Evolutionary conservation across 2,113 vertebrate genomes (phyloP), one percentile per base, ranked within the genome.

Genomic region (Myocastor coypus): DNA sequence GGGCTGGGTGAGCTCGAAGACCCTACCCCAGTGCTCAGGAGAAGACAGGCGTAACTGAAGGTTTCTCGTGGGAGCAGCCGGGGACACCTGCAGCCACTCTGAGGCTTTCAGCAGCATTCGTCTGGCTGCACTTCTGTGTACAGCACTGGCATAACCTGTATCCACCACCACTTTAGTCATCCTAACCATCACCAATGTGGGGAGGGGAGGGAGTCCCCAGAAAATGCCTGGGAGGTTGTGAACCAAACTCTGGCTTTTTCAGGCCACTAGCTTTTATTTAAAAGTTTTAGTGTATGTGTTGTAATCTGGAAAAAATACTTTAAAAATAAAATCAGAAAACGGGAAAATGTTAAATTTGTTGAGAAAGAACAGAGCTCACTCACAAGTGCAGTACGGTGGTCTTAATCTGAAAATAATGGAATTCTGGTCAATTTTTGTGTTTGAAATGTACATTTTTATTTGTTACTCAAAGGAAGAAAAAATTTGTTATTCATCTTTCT

Each of bases 391-490:
- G 42, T 26, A 61, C 37, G 55, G 7, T 17, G 11, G 10, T 17
- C 3, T 42, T 59, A 20, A 26, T 64, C 42, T 50, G 52, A 92
- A 95, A 37, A 22, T 16, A 14, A 75, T 82, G 75, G 16, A 64
- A 24, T 78, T 64, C 20, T 16, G 32, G 17, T 82, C 42, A 84
- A 86, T 55, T 63, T 89, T 37, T 78, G 46, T 95, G 6, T 94
- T 59, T 57, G 83, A 77, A 96, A 55, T 88, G 22, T 1, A 55
- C 28, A n/a, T 92, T 89, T 82, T 80, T 64, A 32, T 89, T 75
- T 94, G 82, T 89, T 61, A 83, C 61, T 91, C 94, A 83, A 61
- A 95, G 84, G 88, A 85, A 46, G 32, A 78, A 94, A 52, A 89
- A 34, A 57, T n/a, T 69, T 78, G 34, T 52, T 89, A 52, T 57